phyloP scores from a whole-genome alignment of 2,888 invertebrate species.

The Sisyra nigra region DNA sequence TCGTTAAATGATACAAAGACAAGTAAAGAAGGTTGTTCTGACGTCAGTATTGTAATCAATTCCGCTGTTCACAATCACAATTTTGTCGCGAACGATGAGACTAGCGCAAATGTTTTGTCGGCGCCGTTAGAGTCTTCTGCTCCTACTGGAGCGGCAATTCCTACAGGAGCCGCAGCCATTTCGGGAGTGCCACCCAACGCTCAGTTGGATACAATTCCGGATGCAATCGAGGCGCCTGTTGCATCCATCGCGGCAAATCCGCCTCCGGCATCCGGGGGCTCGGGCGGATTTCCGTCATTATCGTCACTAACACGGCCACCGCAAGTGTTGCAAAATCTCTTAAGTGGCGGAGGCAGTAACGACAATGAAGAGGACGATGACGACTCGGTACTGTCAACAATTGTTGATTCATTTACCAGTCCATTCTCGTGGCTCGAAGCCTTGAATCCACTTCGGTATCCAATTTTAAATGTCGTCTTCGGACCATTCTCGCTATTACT shows the following conservation, averaged over 20 bases:
- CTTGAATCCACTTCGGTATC: slow-evolving; percentile 36
- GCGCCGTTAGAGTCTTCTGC: slow-evolving; percentile 12
- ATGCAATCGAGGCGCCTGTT: slow-evolving; percentile 11
- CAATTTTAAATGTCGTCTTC: slow-evolving; percentile 31
- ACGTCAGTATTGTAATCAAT: slow-evolving; percentile 52
- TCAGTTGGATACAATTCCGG: slow-evolving; percentile 10
- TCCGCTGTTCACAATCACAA: slow-evolving; percentile 48
- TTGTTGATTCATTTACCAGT: slow-evolving; percentile 33
- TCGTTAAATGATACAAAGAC: slow-evolving; percentile 22
- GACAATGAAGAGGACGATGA: slow-evolving; percentile 30
- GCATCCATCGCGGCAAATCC: too few relatives aligned
- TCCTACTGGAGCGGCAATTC: slow-evolving; percentile 13
- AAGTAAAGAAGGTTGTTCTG: slow-evolving; percentile 48
- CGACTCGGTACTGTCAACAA: slow-evolving; percentile 28
- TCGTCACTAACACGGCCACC: slow-evolving; percentile 15
- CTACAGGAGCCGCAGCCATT: slow-evolving; percentile 11
- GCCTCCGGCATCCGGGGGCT: slow-evolving; percentile 11
- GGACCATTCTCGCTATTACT: slow-evolving; percentile 46
- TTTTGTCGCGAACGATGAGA: slow-evolving; percentile 19
- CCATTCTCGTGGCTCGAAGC: slow-evolving; percentile 35
- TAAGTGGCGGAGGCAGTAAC: slow-evolving; percentile 14
- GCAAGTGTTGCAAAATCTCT: slow-evolving; percentile 6
- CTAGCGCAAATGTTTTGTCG: slow-evolving; percentile 13
- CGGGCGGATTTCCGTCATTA: slow-evolving; percentile 10
- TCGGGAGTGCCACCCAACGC: too few relatives aligned